Percentiles rank a stretch among this genome's conserved stretches.
Conservation (phyloP, 2,113 vertebrate species). For the Mirounga angustirostris region DNA sequence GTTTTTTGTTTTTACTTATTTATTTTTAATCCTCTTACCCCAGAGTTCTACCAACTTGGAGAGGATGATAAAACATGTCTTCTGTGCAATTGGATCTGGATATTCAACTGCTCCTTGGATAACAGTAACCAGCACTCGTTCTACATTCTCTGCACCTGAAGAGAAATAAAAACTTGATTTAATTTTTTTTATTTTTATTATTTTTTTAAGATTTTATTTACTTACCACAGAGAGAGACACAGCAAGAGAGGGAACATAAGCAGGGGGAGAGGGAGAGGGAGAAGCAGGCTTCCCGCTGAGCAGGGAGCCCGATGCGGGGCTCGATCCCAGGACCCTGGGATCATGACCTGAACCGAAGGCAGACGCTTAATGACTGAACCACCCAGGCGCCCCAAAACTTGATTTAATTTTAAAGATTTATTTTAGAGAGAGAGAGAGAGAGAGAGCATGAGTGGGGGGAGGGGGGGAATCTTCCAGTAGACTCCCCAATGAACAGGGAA, state of each 20-base stretch:
- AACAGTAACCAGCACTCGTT: slow-evolving; percentile 95
- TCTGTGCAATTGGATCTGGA: slow-evolving; percentile 98
- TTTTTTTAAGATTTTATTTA: not conserved
- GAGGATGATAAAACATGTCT: slow-evolving; percentile 98
- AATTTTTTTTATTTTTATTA: not conserved
- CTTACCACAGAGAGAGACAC: not conserved
- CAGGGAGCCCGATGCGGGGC: too few relatives aligned
- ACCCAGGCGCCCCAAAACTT: not conserved
- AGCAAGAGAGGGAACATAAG: too few relatives aligned
- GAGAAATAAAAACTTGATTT: not conserved
- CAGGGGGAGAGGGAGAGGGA: too few relatives aligned
- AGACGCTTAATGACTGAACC: too few relatives aligned
- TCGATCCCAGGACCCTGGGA: too few relatives aligned
- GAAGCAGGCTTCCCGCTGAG: too few relatives aligned
- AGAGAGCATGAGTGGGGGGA: not conserved
- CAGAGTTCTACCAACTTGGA: slow-evolving; percentile 96
- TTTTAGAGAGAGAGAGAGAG: not conserved
- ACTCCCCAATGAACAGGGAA: not conserved
- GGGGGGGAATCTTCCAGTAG: not conserved
- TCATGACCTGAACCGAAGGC: too few relatives aligned
- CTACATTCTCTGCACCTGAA: slow-evolving; percentile 94
- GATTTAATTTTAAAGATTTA: not conserved
- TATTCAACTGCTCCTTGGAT: slow-evolving; percentile 99
- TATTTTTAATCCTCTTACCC: slow-evolving; percentile 88
- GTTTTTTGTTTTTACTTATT: not conserved